A percentile compares a stretch with the other conserved stretches of the same genome.
Evolutionary conservation across 2,113 vertebrate genomes (phyloP).

Genomic region (Sterna hirundo): DNA sequence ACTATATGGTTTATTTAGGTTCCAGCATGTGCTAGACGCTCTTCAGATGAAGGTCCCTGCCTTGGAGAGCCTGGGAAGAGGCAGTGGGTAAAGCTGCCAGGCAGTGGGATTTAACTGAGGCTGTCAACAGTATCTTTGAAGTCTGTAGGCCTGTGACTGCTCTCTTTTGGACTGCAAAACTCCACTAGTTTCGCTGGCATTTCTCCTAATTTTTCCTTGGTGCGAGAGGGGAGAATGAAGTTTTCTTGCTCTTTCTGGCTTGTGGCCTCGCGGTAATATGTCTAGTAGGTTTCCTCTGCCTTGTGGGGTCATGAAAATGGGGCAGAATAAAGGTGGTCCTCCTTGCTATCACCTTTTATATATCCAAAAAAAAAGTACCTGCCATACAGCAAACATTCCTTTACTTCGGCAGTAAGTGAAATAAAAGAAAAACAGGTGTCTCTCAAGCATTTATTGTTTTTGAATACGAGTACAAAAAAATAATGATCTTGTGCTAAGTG

Average conservation of each 20-base stretch:
- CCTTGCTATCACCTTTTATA: background rate
- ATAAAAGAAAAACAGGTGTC: background rate
- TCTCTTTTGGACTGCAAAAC: background rate
- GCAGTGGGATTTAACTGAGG: background rate
- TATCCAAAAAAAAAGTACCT: background rate
- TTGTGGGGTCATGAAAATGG: background rate
- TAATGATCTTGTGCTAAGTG: conserved; percentile 29
- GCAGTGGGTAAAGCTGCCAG: background rate
- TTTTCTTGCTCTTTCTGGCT: background rate
- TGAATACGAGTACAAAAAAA: conserved; percentile 3
- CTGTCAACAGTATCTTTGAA: background rate
- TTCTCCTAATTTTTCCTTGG: background rate
- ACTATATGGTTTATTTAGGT: background rate
- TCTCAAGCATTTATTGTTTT: background rate
- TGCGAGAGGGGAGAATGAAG: background rate
- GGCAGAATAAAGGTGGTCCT: background rate
- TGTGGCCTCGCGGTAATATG: background rate
- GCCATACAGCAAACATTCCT: background rate
- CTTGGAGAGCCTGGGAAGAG: background rate
- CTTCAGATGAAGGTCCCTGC: background rate
- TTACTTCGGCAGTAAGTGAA: background rate
- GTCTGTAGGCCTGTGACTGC: background rate
- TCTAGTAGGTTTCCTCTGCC: background rate
- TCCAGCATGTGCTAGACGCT: background rate
- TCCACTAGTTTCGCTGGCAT: background rate